phyloP scores from a whole-genome alignment of 2,888 invertebrate genomes.

The Eumerus sabulonum region DNA sequence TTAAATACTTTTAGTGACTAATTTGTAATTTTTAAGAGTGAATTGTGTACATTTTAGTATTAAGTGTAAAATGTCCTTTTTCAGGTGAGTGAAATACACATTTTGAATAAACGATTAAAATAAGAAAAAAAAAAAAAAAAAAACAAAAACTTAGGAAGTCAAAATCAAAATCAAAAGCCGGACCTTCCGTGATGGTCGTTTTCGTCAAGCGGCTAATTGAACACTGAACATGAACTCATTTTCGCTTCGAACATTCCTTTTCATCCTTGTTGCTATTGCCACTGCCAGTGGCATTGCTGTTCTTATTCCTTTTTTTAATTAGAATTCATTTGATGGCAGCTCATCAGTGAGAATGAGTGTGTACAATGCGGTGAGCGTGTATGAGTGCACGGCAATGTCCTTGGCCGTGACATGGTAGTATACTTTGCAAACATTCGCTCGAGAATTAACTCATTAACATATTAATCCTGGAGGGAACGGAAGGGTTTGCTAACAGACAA shows the following conservation, averaged over 20 bases:
- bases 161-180: no score
- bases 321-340: constrained; percentile 62
- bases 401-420: constrained; percentile 65
- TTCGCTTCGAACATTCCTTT: constrained; percentile 56
- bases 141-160: no score
- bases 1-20: constrained; percentile 24
- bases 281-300: no score
- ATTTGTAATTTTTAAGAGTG: no score
- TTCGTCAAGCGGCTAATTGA: constrained; percentile 66
- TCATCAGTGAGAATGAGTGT: constrained; percentile 47
- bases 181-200: constrained; percentile 43
- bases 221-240: constrained; percentile 66
- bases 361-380: constrained; percentile 28
- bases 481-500: constrained; percentile 40
- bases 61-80: constrained; percentile 13
- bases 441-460: constrained; percentile 69
- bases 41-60: no score
- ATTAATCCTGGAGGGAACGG: constrained; percentile 59
- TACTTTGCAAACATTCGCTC: constrained; percentile 34
- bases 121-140: not conserved
- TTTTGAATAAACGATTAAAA: not conserved
- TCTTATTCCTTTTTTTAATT: constrained; percentile 51
- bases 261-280: no score
- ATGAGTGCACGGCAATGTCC: constrained; percentile 38
- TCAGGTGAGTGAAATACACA: constrained; percentile 59